phyloP scores from a whole-genome alignment of 2,797 vertebrate species.

The Myripristis murdjan region DNA sequence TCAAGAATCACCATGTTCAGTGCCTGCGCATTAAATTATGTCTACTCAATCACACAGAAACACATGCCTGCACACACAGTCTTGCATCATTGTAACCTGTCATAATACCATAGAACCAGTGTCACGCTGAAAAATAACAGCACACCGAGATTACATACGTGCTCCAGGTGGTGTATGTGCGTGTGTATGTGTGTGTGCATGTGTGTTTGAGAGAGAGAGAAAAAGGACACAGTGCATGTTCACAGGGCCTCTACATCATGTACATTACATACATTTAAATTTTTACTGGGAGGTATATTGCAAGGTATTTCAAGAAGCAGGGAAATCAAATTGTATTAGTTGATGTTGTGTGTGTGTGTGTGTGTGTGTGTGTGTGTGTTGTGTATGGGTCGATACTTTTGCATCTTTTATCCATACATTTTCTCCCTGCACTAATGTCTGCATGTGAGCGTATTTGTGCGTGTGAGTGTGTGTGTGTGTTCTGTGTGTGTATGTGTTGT shows the following conservation, averaged over 20 bases:
- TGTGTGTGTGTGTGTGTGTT: constrained; percentile 42
- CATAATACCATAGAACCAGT: constrained; percentile 47
- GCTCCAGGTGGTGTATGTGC: constrained; percentile 22
- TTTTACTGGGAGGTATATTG: constrained; percentile 33
- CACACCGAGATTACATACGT: constrained; percentile 37
- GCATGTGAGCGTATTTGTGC: constrained; percentile 30
- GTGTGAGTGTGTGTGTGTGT: neutral
- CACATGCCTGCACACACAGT: neutral
- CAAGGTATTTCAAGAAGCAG: constrained; percentile 40
- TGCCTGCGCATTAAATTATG: neutral
- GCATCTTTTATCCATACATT: constrained; percentile 46
- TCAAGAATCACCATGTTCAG: neutral
- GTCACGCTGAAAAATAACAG: constrained; percentile 49
- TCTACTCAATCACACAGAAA: neutral
- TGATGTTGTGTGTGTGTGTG: constrained; percentile 20
- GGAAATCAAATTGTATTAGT: constrained; percentile 37
- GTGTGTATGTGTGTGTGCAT: constrained; percentile 6
- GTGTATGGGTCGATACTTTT: constrained; percentile 12
- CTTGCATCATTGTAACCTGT: constrained; percentile 49
- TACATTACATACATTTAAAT: constrained; percentile 27
- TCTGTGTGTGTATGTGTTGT: neutral
- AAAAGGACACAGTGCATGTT: constrained; percentile 26
- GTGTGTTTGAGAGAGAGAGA: neutral
- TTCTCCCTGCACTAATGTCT: constrained; percentile 29
- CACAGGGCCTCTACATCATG: constrained; percentile 29